A percentile compares a stretch with the other conserved stretches of the same genome.
phyloP scores from a whole-genome alignment of 1,140 invertebrate genomes.

The Heliconius hermathena region DNA sequence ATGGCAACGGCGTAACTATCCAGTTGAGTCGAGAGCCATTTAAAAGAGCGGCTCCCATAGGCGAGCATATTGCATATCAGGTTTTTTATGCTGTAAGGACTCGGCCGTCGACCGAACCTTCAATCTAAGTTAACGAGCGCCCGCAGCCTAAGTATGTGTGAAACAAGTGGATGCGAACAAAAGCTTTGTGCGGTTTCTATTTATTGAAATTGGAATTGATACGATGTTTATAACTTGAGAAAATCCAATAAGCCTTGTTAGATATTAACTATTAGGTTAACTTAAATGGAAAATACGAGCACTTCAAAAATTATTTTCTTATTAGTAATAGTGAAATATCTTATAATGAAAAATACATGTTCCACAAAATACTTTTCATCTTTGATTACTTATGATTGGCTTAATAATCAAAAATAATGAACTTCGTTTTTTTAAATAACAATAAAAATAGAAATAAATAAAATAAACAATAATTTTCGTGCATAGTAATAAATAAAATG shows the following conservation, averaged over 20 bases:
- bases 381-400: not conserved
- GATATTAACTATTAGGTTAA: not conserved
- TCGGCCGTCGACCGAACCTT: slow-evolving; percentile 73
- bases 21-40: slow-evolving; percentile 42
- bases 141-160: slow-evolving; percentile 71
- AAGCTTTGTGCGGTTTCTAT: slow-evolving; percentile 59
- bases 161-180: slow-evolving; percentile 71
- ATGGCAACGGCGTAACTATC: slow-evolving; percentile 26
- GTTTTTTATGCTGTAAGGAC: slow-evolving; percentile 63
- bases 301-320: not conserved
- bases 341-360: not conserved
- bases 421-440: too few species aligned
- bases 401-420: not conserved
- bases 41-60: slow-evolving; percentile 50
- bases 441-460: too few species aligned
- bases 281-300: not conserved
- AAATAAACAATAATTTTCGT: too few species aligned
- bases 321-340: not conserved
- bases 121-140: slow-evolving; percentile 74
- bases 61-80: slow-evolving; percentile 65
- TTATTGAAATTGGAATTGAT: slow-evolving; percentile 53
- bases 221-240: not conserved
- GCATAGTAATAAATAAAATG: too few species aligned
- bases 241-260: not conserved
- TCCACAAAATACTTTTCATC: not conserved